Conservation (phyloP, 2,113 vertebrate species). For the Salvelinus sp. region DNA sequence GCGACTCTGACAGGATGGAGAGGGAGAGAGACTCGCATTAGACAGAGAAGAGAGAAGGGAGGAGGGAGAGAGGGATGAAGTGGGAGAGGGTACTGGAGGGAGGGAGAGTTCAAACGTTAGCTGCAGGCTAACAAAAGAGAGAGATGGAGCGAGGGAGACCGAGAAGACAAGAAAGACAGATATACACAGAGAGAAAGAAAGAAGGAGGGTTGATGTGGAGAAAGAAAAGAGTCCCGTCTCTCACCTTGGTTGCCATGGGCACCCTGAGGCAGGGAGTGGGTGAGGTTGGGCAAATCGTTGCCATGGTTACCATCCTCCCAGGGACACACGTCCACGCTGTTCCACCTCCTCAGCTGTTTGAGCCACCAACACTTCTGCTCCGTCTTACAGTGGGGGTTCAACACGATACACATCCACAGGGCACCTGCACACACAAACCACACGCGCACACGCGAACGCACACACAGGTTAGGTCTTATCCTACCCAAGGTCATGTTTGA, state of each 20-base stretch:
- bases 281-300: slow-evolving; percentile 96
- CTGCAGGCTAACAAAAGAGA: slow-evolving; percentile 34
- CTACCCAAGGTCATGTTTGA: too few species aligned
- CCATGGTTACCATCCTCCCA: slow-evolving; percentile 99
- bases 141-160: neutral
- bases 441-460: slow-evolving; percentile 3
- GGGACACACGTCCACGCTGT: slow-evolving; percentile 96
- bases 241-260: slow-evolving; percentile 95
- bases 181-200: neutral
- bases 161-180: neutral
- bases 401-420: slow-evolving; percentile 99
- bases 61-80: neutral
- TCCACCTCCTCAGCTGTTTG: slow-evolving; percentile 97
- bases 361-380: slow-evolving; percentile 96
- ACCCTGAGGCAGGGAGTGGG: slow-evolving; percentile 97
- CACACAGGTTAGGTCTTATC: neutral
- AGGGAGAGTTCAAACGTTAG: slow-evolving; percentile 11
- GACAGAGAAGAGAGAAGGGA: neutral
- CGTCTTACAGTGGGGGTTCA: slow-evolving; percentile 97
- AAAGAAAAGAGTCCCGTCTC: slow-evolving; percentile 41
- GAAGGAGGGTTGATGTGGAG: neutral
- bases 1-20: slow-evolving; percentile 57
- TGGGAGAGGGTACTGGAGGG: slow-evolving; percentile 4
- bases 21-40: neutral
- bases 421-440: slow-evolving; percentile 79